Conservation (phyloP, 1,140 invertebrate genomes). For the Apolygus lucorum region DNA sequence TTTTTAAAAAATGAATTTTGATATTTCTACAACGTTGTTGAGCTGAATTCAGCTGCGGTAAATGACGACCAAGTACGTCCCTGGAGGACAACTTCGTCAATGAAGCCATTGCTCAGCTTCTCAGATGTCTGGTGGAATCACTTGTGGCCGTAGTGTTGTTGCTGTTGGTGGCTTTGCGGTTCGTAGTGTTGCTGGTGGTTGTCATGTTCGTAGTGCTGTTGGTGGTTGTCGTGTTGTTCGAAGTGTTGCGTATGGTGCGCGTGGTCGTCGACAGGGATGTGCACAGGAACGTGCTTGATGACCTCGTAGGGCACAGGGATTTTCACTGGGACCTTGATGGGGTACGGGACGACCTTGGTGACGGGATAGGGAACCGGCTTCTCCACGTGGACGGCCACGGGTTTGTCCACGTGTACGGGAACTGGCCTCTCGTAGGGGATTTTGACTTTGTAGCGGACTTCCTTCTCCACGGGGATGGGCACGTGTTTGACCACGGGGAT, state of each 20-base stretch:
- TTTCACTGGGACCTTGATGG: slow-evolving; percentile 19
- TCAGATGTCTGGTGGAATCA: too few species aligned
- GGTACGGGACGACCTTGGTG: slow-evolving; percentile 15
- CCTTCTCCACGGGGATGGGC: slow-evolving; percentile 15
- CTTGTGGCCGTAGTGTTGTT: too few species aligned
- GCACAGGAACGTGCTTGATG: slow-evolving; percentile 18
- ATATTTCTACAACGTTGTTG: too few species aligned
- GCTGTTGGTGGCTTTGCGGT: too few species aligned
- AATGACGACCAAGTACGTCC: too few species aligned
- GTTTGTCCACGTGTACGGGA: slow-evolving; percentile 18
- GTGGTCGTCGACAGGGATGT: slow-evolving; percentile 12
- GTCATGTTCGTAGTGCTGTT: too few species aligned
- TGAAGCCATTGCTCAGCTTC: too few species aligned
- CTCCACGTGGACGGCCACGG: slow-evolving; percentile 18
- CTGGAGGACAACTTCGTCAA: too few species aligned
- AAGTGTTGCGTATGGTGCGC: neutral
- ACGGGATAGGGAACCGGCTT: slow-evolving; percentile 22
- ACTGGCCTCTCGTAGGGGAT: slow-evolving; percentile 22
- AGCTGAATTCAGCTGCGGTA: too few species aligned
- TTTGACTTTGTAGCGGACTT: slow-evolving; percentile 11
- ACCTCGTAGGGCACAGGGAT: slow-evolving; percentile 18
- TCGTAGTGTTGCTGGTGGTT: too few species aligned
- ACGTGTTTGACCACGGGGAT: slow-evolving; percentile 8
- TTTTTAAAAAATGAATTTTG: too few species aligned
- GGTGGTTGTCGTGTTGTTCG: too few species aligned